These are phyloP conservation scores for Drosophila grimshawi DNA, from an alignment of 1,140 invertebrate species.

Conservation along the genomic window DNA sequence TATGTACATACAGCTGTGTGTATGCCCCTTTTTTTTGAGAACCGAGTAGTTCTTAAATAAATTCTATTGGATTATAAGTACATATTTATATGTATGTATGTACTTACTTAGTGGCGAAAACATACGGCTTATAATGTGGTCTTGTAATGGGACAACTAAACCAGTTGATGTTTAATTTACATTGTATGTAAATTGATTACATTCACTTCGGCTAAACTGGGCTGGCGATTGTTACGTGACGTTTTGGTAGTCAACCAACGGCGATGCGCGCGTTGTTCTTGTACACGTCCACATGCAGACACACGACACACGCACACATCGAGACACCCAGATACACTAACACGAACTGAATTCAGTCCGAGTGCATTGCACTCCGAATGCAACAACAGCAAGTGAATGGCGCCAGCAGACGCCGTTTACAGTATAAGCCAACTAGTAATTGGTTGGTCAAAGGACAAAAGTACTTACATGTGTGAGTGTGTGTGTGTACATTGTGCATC, in stretches of 20 bases:
- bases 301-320: conserved; percentile 8
- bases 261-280: conserved; percentile 62
- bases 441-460: conserved; percentile 16
- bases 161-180: background rate
- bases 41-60: too few species aligned
- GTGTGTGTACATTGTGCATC: background rate
- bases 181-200: conserved; percentile 31
- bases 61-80: background rate
- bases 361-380: conserved; percentile 43
- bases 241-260: conserved; percentile 56
- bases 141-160: too few species aligned
- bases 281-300: conserved; percentile 49
- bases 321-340: conserved; percentile 1
- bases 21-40: background rate
- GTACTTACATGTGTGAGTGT: background rate
- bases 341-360: conserved; percentile 15
- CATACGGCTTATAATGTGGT: too few species aligned
- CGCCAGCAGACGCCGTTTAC: conserved; percentile 27
- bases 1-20: conserved; percentile 1
- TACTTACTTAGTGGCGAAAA: background rate
- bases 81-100: conserved; percentile 6
- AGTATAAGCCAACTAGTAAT: conserved; percentile 25
- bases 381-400: conserved; percentile 17
- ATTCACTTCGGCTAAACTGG: conserved; percentile 27
- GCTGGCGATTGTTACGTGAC: conserved; percentile 66